Base-by-base conservation (phyloP, 2,113 vertebrate genomes). In the Sylvilagus bachmani region DNA sequence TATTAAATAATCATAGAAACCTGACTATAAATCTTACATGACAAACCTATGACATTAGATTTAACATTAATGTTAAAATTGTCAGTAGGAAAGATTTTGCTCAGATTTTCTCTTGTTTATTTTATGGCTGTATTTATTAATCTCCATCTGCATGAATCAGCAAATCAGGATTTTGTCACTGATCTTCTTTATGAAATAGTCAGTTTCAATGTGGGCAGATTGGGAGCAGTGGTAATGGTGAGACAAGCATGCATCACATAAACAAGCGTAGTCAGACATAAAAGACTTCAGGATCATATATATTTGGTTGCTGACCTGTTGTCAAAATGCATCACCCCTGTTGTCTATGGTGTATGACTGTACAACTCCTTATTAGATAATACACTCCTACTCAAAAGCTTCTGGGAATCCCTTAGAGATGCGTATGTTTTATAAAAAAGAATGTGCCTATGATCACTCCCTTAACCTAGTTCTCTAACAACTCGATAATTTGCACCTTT, bases 1-100 rank as follows among this genome's bases (percentile, higher is more conserved):
- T 24, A 74, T 10, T 81, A 49, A 78, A 7, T 3, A 78, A 25
- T 27, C 27, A 62, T 66, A 31, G 21, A 75, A 77, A 90, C 6
- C 4, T 24, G 70, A 29, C 1, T 75, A 12, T 19, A 85, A 62
- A 80, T 58, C 22, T 66, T 49, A 0, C 24, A 24, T 84, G 13
- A 3, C 71, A 80, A 77, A 14, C 8, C 17, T 74, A 8, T 33
- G 81, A 49, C 7, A 80, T 53, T 75, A 64, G 24, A 73, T 95
- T 84, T 79, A 58, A 93, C 90, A 55, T 79, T 67, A 91, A 70
- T 51, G 21, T 14, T 75, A 70, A 80, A 70, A 78, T 89, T 96
- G 4, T 86, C 55, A 10, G 1, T 10, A 79, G 70, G 1, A 70
- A 73, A 5, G 7, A 19, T 74, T 82, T 89, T 81, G 12, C 36